Conservation (phyloP, 1,140 invertebrate genomes). For the Drosophila dunni region DNA sequence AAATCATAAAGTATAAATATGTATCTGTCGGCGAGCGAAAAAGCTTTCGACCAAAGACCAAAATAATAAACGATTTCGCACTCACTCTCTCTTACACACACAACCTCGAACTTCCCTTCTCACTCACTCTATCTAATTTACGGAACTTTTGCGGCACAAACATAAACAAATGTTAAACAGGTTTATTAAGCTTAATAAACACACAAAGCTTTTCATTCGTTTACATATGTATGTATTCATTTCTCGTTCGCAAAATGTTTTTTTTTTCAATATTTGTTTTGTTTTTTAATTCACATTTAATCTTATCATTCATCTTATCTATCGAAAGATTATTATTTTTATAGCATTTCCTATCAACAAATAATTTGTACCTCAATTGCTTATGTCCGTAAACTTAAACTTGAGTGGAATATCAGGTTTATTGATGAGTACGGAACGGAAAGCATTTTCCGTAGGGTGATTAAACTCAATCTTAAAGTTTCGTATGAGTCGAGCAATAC, state of each 20-base stretch:
- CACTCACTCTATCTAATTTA: neutral
- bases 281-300: neutral
- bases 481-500: slow-evolving; percentile 86
- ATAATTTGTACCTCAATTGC: slow-evolving; percentile 29
- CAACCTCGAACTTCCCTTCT: neutral
- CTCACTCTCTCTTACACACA: neutral
- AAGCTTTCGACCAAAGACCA: slow-evolving; percentile 8
- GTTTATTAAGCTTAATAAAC: too few species aligned
- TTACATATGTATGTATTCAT: too few species aligned
- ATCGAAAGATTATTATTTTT: neutral
- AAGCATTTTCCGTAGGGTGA: slow-evolving; percentile 67
- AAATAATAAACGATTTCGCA: neutral
- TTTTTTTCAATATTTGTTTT: neutral
- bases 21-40: neutral
- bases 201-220: too few species aligned
- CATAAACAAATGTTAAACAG: neutral
- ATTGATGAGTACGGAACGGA: slow-evolving; percentile 59
- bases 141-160: neutral
- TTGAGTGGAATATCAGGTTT: slow-evolving; percentile 72
- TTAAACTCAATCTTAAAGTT: slow-evolving; percentile 87
- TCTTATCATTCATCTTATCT: neutral
- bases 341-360: too few species aligned
- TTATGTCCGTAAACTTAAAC: slow-evolving; percentile 72
- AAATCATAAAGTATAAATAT: neutral
- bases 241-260: too few species aligned